phyloP scores from a whole-genome alignment of 2,113 vertebrate species.

The Istiophorus platypterus region DNA sequence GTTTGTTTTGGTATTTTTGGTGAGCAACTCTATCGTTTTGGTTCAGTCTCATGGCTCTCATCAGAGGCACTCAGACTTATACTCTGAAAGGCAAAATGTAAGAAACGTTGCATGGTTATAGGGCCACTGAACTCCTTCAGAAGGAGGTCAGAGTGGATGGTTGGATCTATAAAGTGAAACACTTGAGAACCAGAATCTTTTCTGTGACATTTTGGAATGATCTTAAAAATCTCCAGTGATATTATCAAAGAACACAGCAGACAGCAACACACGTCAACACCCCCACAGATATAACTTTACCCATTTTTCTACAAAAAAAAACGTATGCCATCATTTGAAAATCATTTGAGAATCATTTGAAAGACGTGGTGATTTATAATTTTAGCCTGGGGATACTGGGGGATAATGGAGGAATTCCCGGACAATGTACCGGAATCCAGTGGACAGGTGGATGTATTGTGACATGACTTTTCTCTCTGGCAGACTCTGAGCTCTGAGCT shows the following conservation, averaged over 20 bases:
- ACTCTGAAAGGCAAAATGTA: not conserved
- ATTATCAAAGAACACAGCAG: not conserved
- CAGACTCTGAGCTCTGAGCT: conserved; percentile 25
- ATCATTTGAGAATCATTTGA: conserved; percentile 4
- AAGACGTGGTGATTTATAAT: not conserved
- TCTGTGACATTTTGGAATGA: not conserved
- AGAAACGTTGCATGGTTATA: not conserved
- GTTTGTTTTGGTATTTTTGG: not conserved
- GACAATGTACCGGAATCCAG: conserved; percentile 1
- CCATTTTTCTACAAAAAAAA: not conserved
- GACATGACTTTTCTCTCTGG: conserved; percentile 5
- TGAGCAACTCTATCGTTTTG: not conserved
- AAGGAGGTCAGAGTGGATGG: too few species aligned
- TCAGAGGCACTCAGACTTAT: not conserved
- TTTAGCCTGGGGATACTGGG: not conserved
- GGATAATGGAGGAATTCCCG: not conserved
- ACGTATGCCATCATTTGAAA: not conserved
- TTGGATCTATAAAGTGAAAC: too few species aligned
- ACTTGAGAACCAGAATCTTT: too few species aligned
- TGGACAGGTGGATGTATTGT: not conserved
- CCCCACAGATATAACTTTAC: not conserved
- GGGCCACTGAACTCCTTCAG: not conserved
- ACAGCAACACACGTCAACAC: not conserved
- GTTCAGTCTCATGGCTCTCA: not conserved
- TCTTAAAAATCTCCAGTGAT: not conserved